Conservation (phyloP, 2,797 vertebrate genomes). For the Aulostomus chinensis region DNA sequence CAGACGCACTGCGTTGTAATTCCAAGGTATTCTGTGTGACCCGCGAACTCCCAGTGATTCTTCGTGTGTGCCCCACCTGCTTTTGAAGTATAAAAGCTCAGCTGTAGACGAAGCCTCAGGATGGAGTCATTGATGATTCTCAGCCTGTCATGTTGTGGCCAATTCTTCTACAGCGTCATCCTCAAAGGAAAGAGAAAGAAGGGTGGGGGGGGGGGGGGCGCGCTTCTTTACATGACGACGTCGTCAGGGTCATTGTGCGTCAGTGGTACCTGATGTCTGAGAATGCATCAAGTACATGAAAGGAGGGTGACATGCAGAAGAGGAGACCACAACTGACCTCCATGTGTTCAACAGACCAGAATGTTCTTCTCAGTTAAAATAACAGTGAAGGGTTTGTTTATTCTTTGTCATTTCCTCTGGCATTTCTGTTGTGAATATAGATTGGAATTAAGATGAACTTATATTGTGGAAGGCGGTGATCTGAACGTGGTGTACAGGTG, state of each 20-base stretch:
- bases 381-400: conserved; percentile 25
- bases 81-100: too few relatives aligned
- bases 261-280: background rate
- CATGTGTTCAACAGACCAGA: conserved; percentile 39
- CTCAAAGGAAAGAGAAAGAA: conserved; percentile 22
- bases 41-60: too few relatives aligned
- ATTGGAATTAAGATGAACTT: conserved; percentile 56
- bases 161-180: conserved; percentile 6
- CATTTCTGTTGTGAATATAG: conserved; percentile 64
- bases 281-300: conserved; percentile 18
- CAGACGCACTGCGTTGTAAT: too few relatives aligned
- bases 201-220: too few relatives aligned
- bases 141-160: conserved; percentile 36
- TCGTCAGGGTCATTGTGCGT: conserved; percentile 12
- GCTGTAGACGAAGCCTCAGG: conserved; percentile 7
- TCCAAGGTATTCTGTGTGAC: too few relatives aligned
- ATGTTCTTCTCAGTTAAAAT: conserved; percentile 43
- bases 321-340: conserved; percentile 38
- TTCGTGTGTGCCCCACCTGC: background rate
- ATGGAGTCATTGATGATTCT: conserved; percentile 27
- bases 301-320: conserved; percentile 4
- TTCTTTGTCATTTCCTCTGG: conserved; percentile 29
- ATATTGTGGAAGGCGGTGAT: background rate
- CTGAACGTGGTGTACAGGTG: conserved; percentile 54
- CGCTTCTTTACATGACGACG: conserved; percentile 3